Evolutionary conservation across 1,140 invertebrate species (phyloP).

Genomic region (Dendrolimus kikuchii): DNA sequence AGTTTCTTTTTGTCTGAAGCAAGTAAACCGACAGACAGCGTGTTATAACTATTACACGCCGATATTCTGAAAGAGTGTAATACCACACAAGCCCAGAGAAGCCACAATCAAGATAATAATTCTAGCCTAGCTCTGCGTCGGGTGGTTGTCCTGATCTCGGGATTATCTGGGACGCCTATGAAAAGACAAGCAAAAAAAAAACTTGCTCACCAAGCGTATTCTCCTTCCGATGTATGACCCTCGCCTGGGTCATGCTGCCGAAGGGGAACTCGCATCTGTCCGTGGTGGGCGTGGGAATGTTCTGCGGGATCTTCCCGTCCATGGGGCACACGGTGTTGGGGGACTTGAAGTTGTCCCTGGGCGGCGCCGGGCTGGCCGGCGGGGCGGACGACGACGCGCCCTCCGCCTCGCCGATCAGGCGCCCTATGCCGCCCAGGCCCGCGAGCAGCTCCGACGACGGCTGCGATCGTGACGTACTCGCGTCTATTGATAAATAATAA

Average conservation of each 20-base stretch:
- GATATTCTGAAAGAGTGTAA: no score
- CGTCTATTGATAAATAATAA: constrained; percentile 23
- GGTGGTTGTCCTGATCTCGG: no score
- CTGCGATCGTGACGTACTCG: constrained; percentile 43
- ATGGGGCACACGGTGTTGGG: constrained; percentile 88
- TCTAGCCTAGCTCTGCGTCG: no score
- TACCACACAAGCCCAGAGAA: no score
- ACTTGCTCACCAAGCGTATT: constrained; percentile 61
- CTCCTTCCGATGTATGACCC: constrained; percentile 74
- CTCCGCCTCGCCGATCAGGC: constrained; percentile 38
- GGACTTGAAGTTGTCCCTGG: constrained; percentile 77
- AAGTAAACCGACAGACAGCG: no score
- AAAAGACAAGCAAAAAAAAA: not conserved
- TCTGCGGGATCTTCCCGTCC: constrained; percentile 78
- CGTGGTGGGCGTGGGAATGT: constrained; percentile 61
- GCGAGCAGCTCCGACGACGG: constrained; percentile 47
- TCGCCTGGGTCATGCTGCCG: constrained; percentile 91
- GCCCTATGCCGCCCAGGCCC: constrained; percentile 51
- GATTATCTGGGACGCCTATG: no score
- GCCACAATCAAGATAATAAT: no score
- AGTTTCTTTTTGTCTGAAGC: no score
- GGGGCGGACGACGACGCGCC: constrained; percentile 34
- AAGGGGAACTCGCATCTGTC: constrained; percentile 82
- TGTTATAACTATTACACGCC: no score
- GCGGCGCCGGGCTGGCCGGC: constrained; percentile 20